Base-by-base conservation (phyloP, 2,113 vertebrate species). In the Peromyscus polionotus region DNA sequence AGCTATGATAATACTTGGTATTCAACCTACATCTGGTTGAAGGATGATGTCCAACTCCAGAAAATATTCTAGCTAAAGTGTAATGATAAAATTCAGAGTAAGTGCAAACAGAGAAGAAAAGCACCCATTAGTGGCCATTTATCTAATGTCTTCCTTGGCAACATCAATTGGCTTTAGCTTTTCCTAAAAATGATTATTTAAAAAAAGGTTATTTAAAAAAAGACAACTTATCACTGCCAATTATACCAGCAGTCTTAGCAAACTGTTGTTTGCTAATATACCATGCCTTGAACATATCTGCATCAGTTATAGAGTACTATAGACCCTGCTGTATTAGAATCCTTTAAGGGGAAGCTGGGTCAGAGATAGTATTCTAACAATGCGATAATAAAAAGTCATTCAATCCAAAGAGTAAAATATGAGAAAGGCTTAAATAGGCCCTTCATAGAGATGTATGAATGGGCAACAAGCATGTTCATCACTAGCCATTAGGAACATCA, bases 91-190 rank as follows among this genome's bases (percentile, higher is more conserved):
- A 97, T 79, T 73, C 59, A 93, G 24, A 39, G 33, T 33, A 73
- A 68, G n/a, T 75, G 8, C 63, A 76, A n/a, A 80, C 39, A 59
- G n/a, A 83, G 48, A 92, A 80, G 12, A 89, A 83, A 63, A 86
- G 28, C 24, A 77, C 26, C 48, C 51, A 51, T 57, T 59, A 11
- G 19, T 26, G 54, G 31, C 33, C 28, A 61, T 70, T 73, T 91
- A 79, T 87, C 36, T 72, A 90, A 86, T 89, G 16, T 86, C 91
- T 91, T 77, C 67, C 28, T 91, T 93, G 16, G 93, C 31, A 63
- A 83, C 54, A 80, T 90, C 88, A 88, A 90, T 85, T 22, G 22
- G 16, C 33, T 72, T 72, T 65, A 36, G 51, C 10, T 1, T 51
- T 51, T 51, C 51, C 9, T 51, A 51, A 51, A 9, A 51, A 51